These are phyloP conservation scores for Leucosticte australis DNA, from an alignment of 2,113 vertebrate genomes.

Conservation along the genomic window DNA sequence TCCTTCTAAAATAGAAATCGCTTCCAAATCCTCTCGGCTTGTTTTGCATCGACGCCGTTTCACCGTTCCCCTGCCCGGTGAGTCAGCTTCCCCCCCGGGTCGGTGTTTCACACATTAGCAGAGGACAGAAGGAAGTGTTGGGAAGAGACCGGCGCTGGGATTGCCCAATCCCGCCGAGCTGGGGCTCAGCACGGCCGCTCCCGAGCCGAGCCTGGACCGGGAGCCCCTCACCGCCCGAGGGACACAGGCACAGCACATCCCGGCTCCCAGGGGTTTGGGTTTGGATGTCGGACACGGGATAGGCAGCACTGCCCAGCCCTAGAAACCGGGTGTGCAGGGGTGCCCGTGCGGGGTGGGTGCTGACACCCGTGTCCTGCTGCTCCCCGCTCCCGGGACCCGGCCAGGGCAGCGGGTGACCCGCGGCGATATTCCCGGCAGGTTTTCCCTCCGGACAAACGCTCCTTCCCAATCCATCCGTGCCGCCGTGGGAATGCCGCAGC, in stretches of 20 bases:
- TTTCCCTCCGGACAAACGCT: rapidly evolving
- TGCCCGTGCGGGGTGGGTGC: not conserved
- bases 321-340: rapidly evolving
- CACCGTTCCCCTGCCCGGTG: not conserved
- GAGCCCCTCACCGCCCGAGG: not conserved
- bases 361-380: not conserved
- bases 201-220: rapidly evolving
- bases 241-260: rapidly evolving
- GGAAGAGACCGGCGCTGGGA: not conserved
- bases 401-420: rapidly evolving
- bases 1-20: not conserved
- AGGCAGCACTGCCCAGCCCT: not conserved
- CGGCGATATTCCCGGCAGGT: not conserved
- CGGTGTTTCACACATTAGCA: not conserved
- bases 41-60: not conserved
- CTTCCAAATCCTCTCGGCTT: not conserved
- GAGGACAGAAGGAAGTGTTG: not conserved
- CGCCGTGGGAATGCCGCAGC: not conserved
- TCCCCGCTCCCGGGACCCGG: not conserved
- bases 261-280: not conserved
- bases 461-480: not conserved
- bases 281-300: rapidly evolving
- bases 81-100: conserved; percentile 32
- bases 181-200: not conserved
- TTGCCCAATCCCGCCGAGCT: not conserved